Evolutionary conservation across 2,888 invertebrate species (phyloP), one percentile per base, ranked within the genome.

Genomic region (Lepidocyrtinus sp.): DNA sequence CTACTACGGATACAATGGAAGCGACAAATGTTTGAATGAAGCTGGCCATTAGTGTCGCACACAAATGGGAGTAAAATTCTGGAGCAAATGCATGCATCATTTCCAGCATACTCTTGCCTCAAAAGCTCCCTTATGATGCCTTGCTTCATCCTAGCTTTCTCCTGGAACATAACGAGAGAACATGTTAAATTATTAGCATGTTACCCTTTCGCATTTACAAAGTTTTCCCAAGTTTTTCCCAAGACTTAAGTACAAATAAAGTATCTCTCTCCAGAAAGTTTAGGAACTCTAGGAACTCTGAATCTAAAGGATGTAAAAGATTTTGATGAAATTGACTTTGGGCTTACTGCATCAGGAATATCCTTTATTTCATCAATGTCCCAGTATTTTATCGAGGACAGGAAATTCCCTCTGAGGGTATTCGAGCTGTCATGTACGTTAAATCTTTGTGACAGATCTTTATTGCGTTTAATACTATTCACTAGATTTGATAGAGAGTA

Each of bases 1-100:
- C 12, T 36, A 36, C 36, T 36, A 46, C 21, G 27, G 25, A 17
- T 64, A 36, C 79, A 79, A 9, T 79, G 71, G 17, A 78, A 82
- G 21, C 19, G 15, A 22, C 82, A 82, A 27, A 82, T 45, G 19
- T 64, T 78, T n/a, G 50, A 19, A 15, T 82, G 75, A 1, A 77
- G 21, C 9, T 71, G 62, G 9, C 82, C 68, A 7, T 50, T 68
- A 26, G 55, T 78, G 36, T 82, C 82, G 17, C 82, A 82, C 2
- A 82, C 64, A 15, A 82, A 26, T 22, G 82, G 75, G 12, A 15
- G 50, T 0, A 75, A 61, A 24, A 27, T 61, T 62, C 46, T 77
- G 7, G 70, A 22, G 19, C 82, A 82, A 2, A 2, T 17, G 45
- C 74, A 74, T n/a, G 21, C 36, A 2, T 19, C 26, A 21, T 7